Percentiles rank a stretch among this genome's conserved stretches.
Conservation (phyloP, 2,888 invertebrate species). For the Hirtodrosophila histrioides region DNA sequence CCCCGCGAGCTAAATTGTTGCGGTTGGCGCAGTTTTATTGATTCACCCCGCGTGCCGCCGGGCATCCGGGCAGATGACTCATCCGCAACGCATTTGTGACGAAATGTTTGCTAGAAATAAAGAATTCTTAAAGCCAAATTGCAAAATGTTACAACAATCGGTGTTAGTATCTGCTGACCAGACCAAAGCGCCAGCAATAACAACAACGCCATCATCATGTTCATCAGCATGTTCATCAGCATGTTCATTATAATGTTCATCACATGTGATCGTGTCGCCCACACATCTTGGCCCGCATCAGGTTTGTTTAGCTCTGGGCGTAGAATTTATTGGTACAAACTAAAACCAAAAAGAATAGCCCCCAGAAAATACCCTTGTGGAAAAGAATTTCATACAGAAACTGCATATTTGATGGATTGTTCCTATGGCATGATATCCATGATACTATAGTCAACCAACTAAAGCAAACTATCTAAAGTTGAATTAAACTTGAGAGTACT, state of each 20-base stretch:
- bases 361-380: no score
- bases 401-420: no score
- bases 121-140: neutral
- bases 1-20: neutral
- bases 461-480: no score
- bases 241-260: constrained; percentile 8
- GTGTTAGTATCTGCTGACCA: no score
- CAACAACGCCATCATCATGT: neutral
- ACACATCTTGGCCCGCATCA: constrained; percentile 27
- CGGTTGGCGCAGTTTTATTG: constrained; percentile 35
- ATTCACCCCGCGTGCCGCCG: constrained; percentile 21
- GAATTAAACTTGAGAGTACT: no score
- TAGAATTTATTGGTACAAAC: constrained; percentile 29
- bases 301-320: constrained; percentile 32
- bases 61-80: constrained; percentile 15
- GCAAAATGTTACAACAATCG: constrained; percentile 23
- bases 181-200: no score
- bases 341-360: neutral
- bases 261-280: constrained; percentile 44
- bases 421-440: no score
- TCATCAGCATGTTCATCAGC: constrained; percentile 6
- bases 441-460: no score
- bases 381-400: no score
- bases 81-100: constrained; percentile 21
- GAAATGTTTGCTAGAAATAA: constrained; percentile 17